Conservation (phyloP, 2,113 vertebrate genomes). For the Archocentrus centrarchus region DNA sequence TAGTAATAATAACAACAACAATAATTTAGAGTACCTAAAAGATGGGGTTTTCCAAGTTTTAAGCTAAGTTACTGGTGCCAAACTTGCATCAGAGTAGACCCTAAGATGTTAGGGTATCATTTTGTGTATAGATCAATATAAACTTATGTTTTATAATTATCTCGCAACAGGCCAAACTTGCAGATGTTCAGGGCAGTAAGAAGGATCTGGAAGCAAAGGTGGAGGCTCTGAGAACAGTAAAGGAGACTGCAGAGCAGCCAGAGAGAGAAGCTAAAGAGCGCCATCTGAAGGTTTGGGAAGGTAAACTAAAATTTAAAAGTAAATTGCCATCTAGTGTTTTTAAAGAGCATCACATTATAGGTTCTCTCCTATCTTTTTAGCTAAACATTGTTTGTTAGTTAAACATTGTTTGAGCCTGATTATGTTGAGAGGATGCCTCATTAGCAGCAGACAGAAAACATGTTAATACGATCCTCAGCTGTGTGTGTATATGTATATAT, state of each 20-base stretch:
- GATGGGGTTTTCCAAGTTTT: background rate
- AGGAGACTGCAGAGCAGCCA: conserved; percentile 87
- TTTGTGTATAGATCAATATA: background rate
- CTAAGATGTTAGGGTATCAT: background rate
- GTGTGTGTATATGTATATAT: background rate
- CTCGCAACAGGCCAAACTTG: conserved; percentile 79
- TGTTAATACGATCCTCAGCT: background rate
- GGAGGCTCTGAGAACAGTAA: conserved; percentile 81
- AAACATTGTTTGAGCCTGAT: background rate
- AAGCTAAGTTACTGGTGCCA: background rate
- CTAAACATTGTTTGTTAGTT: background rate
- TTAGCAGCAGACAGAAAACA: background rate
- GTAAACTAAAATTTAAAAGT: conserved; percentile 62
- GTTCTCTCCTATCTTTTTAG: background rate
- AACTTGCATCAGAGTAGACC: background rate
- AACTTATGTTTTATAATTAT: background rate
- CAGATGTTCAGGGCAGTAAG: conserved; percentile 81
- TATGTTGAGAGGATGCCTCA: background rate
- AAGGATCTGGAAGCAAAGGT: conserved; percentile 84
- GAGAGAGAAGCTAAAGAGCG: conserved; percentile 90
- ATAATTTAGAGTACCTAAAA: background rate
- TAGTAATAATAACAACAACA: too few species aligned
- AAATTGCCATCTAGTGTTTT: conserved; percentile 11
- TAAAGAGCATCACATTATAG: background rate
- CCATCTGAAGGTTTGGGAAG: conserved; percentile 90